phyloP scores from a whole-genome alignment of 2,888 invertebrate species.

The Unio pictorum region DNA sequence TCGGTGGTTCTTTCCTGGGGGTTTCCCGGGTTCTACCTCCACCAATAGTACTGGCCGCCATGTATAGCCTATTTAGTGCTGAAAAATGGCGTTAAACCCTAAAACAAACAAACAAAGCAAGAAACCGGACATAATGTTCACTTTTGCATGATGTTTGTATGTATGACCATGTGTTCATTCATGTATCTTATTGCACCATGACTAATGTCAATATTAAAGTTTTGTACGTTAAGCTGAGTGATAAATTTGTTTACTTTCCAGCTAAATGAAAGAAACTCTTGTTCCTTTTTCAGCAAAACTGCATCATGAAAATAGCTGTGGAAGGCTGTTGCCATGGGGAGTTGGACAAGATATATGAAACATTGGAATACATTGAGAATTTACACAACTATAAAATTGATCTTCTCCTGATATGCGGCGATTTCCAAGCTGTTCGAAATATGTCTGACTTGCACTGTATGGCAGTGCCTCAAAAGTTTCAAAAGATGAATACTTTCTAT shows the following conservation, averaged over 20 bases:
- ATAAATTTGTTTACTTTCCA: neutral
- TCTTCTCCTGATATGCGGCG: constrained; percentile 96
- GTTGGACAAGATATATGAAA: constrained; percentile 93
- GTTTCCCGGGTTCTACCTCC: no score
- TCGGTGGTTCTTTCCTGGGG: no score
- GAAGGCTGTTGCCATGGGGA: constrained; percentile 99
- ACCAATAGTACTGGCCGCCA: no score
- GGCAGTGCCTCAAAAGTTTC: constrained; percentile 95
- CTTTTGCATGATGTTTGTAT: no score
- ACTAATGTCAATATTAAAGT: no score
- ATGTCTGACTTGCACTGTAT: constrained; percentile 89
- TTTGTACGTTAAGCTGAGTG: neutral
- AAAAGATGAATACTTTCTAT: constrained; percentile 91
- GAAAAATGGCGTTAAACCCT: no score
- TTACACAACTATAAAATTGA: constrained; percentile 86
- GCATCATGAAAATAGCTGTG: constrained; percentile 77
- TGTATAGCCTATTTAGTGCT: no score
- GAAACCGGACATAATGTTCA: no score
- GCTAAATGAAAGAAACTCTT: neutral
- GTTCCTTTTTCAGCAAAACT: constrained; percentile 2
- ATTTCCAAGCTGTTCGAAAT: constrained; percentile 97
- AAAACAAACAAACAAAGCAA: no score
- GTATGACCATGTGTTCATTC: no score
- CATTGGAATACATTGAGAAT: constrained; percentile 83
- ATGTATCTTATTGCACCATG: no score